Conservation (phyloP, 53 echinoderm and acorn worm species). For the Holothuria scabra region DNA sequence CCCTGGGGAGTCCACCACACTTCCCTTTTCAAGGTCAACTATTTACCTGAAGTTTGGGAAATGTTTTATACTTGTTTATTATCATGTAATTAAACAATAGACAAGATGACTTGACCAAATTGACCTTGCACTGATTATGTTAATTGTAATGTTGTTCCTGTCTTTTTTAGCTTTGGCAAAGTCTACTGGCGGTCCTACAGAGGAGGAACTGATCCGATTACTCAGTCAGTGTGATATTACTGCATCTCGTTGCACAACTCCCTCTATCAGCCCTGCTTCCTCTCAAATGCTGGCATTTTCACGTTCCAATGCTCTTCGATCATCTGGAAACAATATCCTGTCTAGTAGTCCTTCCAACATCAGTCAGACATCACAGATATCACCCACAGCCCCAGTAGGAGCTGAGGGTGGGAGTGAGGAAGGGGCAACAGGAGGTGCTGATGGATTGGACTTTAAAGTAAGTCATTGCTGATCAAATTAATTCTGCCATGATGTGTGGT, state of each 20-base stretch:
- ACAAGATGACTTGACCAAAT: no score
- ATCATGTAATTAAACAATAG: no score
- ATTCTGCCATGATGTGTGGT: no score
- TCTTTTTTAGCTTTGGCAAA: constrained; percentile 13
- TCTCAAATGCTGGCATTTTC: constrained; percentile 80
- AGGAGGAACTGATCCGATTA: constrained; percentile 88
- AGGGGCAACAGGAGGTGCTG: constrained; percentile 32
- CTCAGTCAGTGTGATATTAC: constrained; percentile 88
- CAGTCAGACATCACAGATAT: background rate
- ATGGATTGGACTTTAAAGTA: constrained; percentile 55
- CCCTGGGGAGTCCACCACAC: no score
- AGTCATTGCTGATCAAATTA: constrained; percentile 63
- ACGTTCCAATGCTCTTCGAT: constrained; percentile 76
- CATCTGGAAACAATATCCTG: constrained; percentile 63
- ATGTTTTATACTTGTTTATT: no score
- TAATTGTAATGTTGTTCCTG: no score
- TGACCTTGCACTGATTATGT: no score
- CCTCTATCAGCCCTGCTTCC: constrained; percentile 97
- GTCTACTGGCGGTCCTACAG: constrained; percentile 76
- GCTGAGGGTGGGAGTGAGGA: constrained; percentile 71
- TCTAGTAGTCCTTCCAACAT: constrained; percentile 24
- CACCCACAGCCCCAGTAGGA: constrained; percentile 39
- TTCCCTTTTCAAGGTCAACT: no score
- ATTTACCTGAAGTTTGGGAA: no score
- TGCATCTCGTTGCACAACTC: constrained; percentile 95